Base-by-base conservation (phyloP, 2,888 invertebrate genomes). In the Octodonta nipae region DNA sequence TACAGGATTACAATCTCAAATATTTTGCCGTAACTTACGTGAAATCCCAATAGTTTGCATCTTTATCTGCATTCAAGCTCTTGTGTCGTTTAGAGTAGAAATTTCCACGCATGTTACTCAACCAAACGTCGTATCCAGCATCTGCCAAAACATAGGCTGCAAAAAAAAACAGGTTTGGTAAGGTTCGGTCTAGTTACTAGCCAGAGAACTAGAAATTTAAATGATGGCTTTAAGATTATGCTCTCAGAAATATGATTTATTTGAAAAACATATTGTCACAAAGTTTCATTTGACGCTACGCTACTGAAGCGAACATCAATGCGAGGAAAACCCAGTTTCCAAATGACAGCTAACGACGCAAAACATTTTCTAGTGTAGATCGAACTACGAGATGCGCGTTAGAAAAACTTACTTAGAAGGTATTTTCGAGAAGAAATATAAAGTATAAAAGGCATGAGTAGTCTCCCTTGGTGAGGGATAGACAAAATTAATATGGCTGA, bases 31-130 rank as follows among this genome's bases (percentile, higher is more conserved):
- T 22, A 10, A 40, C 50, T 50, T 44, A 72, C 71, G 65, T 66
- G 51, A 68, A 75, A 35, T 65, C 59, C 76, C 76, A 78, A 52
- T 69, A 77, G 11, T 56, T 49, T 8, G 58, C 46, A 38, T 65
- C 59, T 13, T 37, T 43, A 15, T 58, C 54, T 2, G 65, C 58
- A 37, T 58, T 49, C 14, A 64, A 51, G 5, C 48, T 54, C 14
- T 55, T 44, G 46, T 76, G 75, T 20, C 55, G 55, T 32, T 60
- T 59, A 5, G 68, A 67, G 49, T 74, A 74, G 1, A 63, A 63
- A 52, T 73, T 75, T 13, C 75, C 76, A 33, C 76, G 54, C 35
- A 65, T 61, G 49, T 76, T 77, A 1, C 68, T 68, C 33, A 77
- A 44, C 75, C 75, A 76, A 5, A 65, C 63, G 37, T 66, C 67